Percentiles rank a stretch among this genome's conserved stretches.
These are phyloP conservation scores for Hymenopus coronatus DNA, from an alignment of 2,888 invertebrate genomes.

Conservation along the genomic window DNA sequence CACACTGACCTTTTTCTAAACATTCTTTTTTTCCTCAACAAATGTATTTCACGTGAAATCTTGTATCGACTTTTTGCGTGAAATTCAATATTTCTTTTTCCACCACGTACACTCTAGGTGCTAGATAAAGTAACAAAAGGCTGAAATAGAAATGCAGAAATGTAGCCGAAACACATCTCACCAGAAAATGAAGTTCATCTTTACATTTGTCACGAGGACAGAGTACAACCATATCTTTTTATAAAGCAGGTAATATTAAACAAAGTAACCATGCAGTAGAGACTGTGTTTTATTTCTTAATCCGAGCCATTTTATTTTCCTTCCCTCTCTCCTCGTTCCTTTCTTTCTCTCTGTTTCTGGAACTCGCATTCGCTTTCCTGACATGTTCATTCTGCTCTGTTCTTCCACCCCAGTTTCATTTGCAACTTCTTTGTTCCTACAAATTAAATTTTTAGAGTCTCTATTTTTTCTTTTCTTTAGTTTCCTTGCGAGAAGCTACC, in stretches of 20 bases:
- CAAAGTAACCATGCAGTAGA: background rate
- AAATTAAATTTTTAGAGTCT: conserved; percentile 10
- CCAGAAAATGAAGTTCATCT: background rate
- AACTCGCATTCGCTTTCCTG: background rate
- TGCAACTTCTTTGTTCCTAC: background rate
- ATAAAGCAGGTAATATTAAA: background rate
- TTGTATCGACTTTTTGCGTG: too few species aligned
- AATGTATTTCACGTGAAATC: too few species aligned
- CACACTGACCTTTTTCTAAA: too few species aligned
- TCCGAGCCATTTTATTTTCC: background rate
- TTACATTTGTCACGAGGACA: background rate
- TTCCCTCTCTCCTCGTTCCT: background rate
- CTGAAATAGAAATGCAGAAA: background rate
- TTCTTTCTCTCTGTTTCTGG: background rate
- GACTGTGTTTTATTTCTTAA: background rate
- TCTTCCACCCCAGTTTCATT: background rate
- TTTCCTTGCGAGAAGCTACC: background rate
- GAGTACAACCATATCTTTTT: background rate
- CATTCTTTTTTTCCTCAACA: too few species aligned
- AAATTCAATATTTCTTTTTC: too few species aligned
- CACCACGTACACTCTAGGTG: too few species aligned
- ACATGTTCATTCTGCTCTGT: background rate
- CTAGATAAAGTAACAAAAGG: too few species aligned
- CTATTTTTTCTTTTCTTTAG: background rate
- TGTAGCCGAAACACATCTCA: background rate